Conservation (phyloP, 2,113 vertebrate species). For the Abramis brama region DNA sequence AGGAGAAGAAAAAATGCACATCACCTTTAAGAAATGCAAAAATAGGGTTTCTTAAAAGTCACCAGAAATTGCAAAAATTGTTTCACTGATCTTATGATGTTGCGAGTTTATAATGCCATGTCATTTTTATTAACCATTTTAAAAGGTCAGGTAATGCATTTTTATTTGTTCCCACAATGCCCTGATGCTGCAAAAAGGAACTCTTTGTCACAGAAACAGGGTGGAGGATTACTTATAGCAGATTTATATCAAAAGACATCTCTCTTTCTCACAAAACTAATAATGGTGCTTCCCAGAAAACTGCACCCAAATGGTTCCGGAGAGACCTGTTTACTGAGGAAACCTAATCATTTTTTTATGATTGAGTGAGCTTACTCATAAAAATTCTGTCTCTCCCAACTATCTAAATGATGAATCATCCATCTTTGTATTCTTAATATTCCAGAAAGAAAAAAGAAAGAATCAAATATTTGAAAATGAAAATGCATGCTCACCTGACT, state of each 20-base stretch:
- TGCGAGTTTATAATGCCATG: not conserved
- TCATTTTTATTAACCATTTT: not conserved
- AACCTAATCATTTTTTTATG: constrained; percentile 9
- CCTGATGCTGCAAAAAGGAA: not conserved
- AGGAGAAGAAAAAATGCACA: not conserved
- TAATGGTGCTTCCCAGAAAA: not conserved
- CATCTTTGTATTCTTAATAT: not conserved
- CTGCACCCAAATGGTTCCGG: not conserved
- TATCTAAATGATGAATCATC: constrained; percentile 20
- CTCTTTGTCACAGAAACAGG: constrained; percentile 7
- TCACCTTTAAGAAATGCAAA: not conserved
- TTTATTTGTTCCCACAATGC: constrained; percentile 5
- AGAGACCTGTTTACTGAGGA: constrained; percentile 38
- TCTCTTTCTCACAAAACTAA: constrained; percentile 9
- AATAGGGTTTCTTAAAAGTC: not conserved
- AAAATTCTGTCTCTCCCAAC: not conserved
- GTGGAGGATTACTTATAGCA: not conserved
- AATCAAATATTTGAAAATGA: not conserved
- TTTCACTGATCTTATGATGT: not conserved
- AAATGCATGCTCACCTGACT: not conserved
- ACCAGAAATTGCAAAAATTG: not conserved
- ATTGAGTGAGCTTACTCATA: constrained; percentile 12
- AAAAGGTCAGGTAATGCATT: constrained; percentile 7
- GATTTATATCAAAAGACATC: not conserved
- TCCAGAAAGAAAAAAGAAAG: not conserved